phyloP scores from a whole-genome alignment of 2,888 invertebrate genomes.

The Teinopalpus imperialis region DNA sequence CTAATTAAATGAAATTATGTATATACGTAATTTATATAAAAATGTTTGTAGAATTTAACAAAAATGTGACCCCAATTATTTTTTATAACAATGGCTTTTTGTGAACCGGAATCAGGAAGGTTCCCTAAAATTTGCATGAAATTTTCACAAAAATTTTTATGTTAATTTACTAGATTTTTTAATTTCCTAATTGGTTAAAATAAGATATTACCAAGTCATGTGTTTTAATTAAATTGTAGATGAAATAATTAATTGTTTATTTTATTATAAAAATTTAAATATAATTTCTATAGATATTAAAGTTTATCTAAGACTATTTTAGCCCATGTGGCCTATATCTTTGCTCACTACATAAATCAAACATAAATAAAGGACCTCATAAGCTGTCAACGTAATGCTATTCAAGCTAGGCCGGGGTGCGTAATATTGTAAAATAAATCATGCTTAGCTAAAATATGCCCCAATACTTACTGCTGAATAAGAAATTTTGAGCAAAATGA shows the following conservation, averaged over 20 bases:
- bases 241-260: background rate
- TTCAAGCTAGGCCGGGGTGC: slow-evolving; percentile 70
- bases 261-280: background rate
- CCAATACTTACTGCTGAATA: slow-evolving; percentile 69
- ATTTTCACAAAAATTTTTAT: slow-evolving; percentile 61
- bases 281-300: slow-evolving; percentile 33
- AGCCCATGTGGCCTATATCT: slow-evolving; percentile 53
- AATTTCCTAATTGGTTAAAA: background rate
- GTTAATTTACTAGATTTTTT: slow-evolving; percentile 40
- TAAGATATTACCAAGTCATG: background rate
- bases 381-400: slow-evolving; percentile 78
- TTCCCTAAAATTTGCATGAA: slow-evolving; percentile 66
- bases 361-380: slow-evolving; percentile 77
- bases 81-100: slow-evolving; percentile 70
- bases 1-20: slow-evolving; percentile 13
- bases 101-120: slow-evolving; percentile 53
- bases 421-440: slow-evolving; percentile 78
- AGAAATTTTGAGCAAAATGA: slow-evolving; percentile 47
- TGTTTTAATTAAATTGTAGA: background rate
- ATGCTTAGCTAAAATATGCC: slow-evolving; percentile 71
- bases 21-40: slow-evolving; percentile 42
- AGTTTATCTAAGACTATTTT: slow-evolving; percentile 41
- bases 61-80: slow-evolving; percentile 65
- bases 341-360: slow-evolving; percentile 76
- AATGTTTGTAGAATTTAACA: slow-evolving; percentile 48